phyloP scores from a whole-genome alignment of 2,113 vertebrate species.

The Cyphomyrus plagiostoma region DNA sequence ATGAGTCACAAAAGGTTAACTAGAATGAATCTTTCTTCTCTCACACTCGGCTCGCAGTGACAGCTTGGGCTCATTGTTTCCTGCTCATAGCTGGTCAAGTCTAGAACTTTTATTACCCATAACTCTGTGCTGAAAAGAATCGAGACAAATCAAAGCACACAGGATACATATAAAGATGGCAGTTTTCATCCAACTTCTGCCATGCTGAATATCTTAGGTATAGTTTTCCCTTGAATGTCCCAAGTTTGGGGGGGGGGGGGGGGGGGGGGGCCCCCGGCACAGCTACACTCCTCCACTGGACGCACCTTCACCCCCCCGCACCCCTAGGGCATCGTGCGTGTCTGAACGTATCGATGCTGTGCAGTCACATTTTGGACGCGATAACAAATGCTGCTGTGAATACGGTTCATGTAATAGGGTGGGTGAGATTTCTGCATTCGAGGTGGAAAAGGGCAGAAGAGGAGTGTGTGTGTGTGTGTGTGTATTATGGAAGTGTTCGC shows the following conservation, averaged over 20 bases:
- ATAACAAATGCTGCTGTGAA: background rate
- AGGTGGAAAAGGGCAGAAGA: background rate
- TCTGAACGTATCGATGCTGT: no score
- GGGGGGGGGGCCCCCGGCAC: no score
- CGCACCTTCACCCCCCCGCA: background rate
- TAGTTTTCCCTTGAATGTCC: background rate
- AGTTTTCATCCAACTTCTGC: background rate
- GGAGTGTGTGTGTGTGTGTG: background rate
- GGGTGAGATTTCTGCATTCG: background rate
- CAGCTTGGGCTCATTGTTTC: background rate
- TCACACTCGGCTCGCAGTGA: background rate
- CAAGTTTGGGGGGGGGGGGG: background rate
- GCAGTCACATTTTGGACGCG: background rate
- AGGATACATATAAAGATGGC: background rate
- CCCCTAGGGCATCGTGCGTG: background rate
- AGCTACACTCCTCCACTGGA: no score
- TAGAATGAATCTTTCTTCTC: background rate
- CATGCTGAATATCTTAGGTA: background rate
- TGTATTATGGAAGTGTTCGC: background rate
- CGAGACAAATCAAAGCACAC: background rate
- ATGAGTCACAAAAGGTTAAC: conserved; percentile 20
- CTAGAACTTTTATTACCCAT: background rate
- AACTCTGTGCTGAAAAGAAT: background rate
- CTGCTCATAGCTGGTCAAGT: background rate
- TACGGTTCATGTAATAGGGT: background rate